Percentiles rank a stretch among this genome's conserved stretches.
phyloP scores from a whole-genome alignment of 1,140 invertebrate species.

The Sminthurides bifidus region DNA sequence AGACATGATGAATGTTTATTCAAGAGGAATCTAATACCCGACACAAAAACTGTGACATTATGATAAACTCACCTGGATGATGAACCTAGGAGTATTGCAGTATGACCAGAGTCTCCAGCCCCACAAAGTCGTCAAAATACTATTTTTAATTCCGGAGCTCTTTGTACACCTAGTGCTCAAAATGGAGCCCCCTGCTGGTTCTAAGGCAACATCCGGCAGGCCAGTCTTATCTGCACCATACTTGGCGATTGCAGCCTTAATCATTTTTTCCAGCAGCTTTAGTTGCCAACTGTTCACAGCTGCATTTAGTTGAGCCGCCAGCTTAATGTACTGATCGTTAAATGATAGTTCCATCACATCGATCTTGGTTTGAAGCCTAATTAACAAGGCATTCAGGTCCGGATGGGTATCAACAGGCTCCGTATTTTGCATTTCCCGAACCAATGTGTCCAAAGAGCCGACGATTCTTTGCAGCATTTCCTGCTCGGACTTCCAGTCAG shows the following conservation, averaged over 20 bases:
- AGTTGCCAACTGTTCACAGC: too few relatives aligned
- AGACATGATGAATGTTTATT: slow-evolving; percentile 1
- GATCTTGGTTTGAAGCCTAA: background rate
- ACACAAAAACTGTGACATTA: slow-evolving; percentile 1
- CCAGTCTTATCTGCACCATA: slow-evolving; percentile 89
- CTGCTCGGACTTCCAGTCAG: too few relatives aligned
- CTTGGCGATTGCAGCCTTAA: slow-evolving; percentile 58
- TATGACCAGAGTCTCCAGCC: slow-evolving; percentile 74
- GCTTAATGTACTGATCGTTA: too few relatives aligned
- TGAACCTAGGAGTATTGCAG: slow-evolving; percentile 72
- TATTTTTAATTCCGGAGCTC: slow-evolving; percentile 67
- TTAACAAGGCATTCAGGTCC: too few relatives aligned
- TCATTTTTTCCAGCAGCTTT: slow-evolving; percentile 55
- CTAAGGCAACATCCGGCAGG: slow-evolving; percentile 66
- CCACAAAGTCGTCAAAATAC: slow-evolving; percentile 67
- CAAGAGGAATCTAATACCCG: too few relatives aligned
- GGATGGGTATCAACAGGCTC: too few relatives aligned
- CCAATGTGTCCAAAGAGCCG: too few relatives aligned
- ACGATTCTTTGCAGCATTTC: too few relatives aligned
- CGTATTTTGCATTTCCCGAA: too few relatives aligned
- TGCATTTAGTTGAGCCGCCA: too few relatives aligned
- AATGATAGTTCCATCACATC: too few relatives aligned
- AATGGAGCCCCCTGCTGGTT: slow-evolving; percentile 76
- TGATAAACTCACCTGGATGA: slow-evolving; percentile 55
- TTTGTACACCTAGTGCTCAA: slow-evolving; percentile 86